Evolutionary conservation across 2,888 invertebrate species (phyloP).

Genomic region (Drosophila pseudotalamancana): DNA sequence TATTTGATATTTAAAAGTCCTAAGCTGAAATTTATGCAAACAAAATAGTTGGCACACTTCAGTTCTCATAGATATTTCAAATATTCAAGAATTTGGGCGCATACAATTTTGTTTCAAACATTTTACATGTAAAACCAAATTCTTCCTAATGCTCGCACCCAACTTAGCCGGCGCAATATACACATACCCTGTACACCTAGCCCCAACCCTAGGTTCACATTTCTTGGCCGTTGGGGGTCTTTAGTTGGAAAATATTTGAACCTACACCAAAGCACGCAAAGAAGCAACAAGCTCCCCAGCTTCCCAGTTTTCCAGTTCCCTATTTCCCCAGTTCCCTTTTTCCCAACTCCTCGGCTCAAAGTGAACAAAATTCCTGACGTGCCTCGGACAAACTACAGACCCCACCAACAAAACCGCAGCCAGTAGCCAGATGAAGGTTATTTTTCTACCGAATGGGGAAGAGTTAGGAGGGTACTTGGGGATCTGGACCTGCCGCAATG

Average conservation of each 20-base stretch:
- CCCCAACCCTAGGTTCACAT: slow-evolving; percentile 8
- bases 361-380: slow-evolving; percentile 60
- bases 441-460: background rate
- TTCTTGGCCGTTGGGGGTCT: slow-evolving; percentile 14
- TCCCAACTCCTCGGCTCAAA: slow-evolving; percentile 41
- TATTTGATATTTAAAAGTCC: background rate
- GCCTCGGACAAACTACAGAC: slow-evolving; percentile 32
- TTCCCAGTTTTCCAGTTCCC: slow-evolving; percentile 39
- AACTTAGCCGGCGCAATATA: slow-evolving; percentile 23
- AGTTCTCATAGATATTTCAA: slow-evolving; percentile 20
- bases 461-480: background rate
- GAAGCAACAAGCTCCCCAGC: slow-evolving; percentile 57
- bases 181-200: background rate
- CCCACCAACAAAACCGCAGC: slow-evolving; percentile 5
- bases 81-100: slow-evolving; percentile 30
- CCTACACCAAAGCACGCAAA: slow-evolving; percentile 53
- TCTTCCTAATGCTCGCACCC: slow-evolving; percentile 14
- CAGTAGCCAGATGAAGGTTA: background rate
- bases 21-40: background rate
- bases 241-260: slow-evolving; percentile 60
- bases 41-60: slow-evolving; percentile 43
- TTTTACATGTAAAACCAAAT: slow-evolving; percentile 31
- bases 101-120: slow-evolving; percentile 17
- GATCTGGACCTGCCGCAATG: slow-evolving; percentile 17
- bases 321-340: slow-evolving; percentile 1